Evolutionary conservation across 53 echinoderm and acorn worm genomes (phyloP).

Genomic region (Mesocentrotus franciscanus): DNA sequence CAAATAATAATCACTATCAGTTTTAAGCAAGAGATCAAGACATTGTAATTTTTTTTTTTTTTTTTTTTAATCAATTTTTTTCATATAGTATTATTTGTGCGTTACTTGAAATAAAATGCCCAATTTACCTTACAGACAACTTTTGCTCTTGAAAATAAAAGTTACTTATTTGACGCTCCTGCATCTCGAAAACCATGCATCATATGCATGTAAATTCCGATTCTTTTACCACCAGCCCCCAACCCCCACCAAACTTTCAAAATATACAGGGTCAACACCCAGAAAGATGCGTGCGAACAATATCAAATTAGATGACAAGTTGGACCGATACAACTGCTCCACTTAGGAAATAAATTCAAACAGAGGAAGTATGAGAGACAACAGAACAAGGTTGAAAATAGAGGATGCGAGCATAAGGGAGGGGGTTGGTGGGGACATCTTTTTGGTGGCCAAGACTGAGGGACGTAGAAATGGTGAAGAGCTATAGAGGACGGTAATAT

Average conservation of each 20-base stretch:
- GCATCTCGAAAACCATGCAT: no score
- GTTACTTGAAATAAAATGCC: no score
- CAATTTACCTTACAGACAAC: no score
- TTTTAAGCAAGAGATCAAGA: no score
- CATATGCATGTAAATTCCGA: not conserved
- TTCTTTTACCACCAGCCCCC: not conserved
- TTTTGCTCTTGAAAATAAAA: no score
- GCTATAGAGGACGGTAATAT: not conserved
- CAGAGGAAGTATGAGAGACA: not conserved
- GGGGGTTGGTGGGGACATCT: not conserved
- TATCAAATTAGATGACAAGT: not conserved
- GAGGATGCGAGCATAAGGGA: not conserved
- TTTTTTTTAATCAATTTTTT: no score
- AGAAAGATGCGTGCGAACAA: not conserved
- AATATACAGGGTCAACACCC: not conserved
- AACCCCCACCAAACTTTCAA: not conserved
- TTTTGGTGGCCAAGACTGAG: no score
- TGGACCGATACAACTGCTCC: not conserved
- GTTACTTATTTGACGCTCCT: no score
- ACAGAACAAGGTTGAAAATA: not conserved
- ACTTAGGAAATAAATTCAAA: not conserved
- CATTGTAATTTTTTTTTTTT: no score
- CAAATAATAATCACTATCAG: no score
- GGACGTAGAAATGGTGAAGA: not conserved
- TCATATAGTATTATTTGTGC: no score